These are phyloP conservation scores for Chrysolina haemoptera DNA, from an alignment of 2,888 invertebrate genomes.

Conservation along the genomic window DNA sequence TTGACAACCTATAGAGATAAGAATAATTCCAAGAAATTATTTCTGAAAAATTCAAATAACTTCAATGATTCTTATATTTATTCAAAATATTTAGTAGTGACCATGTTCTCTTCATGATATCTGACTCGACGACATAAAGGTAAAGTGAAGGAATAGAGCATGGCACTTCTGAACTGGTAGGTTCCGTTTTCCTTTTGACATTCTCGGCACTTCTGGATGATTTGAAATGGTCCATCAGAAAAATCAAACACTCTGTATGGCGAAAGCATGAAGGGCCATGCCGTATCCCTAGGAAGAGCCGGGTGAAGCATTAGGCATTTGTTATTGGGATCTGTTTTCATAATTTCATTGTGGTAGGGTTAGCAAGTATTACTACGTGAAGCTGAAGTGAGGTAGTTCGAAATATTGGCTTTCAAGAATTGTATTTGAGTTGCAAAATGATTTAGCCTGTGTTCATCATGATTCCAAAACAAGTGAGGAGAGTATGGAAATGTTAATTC, in stretches of 20 bases:
- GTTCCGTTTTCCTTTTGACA: slow-evolving; percentile 65
- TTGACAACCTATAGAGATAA: too few species aligned
- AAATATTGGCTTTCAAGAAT: not conserved
- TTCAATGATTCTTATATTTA: too few species aligned
- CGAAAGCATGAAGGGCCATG: slow-evolving; percentile 70
- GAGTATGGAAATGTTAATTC: too few species aligned
- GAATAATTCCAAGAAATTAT: too few species aligned
- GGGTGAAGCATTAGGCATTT: slow-evolving; percentile 50
- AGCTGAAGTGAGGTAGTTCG: not conserved
- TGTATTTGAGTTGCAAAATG: not conserved
- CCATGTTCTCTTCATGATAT: slow-evolving; percentile 13
- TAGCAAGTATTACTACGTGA: slow-evolving; percentile 4
- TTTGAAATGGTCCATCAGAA: slow-evolving; percentile 59
- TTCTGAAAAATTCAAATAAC: too few species aligned
- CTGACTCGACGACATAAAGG: not conserved
- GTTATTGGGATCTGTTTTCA: slow-evolving; percentile 29
- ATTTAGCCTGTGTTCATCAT: too few species aligned
- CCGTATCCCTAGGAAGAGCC: slow-evolving; percentile 61
- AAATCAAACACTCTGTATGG: slow-evolving; percentile 40
- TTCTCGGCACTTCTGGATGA: slow-evolving; percentile 53
- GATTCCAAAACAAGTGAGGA: too few species aligned
- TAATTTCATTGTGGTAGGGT: not conserved
- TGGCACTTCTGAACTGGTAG: slow-evolving; percentile 69
- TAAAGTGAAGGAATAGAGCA: slow-evolving; percentile 60
- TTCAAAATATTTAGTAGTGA: too few species aligned